Evolutionary conservation across 2,888 invertebrate species (phyloP), one percentile per base, ranked within the genome.

Genomic region (Synanthedon tipuliformis): DNA sequence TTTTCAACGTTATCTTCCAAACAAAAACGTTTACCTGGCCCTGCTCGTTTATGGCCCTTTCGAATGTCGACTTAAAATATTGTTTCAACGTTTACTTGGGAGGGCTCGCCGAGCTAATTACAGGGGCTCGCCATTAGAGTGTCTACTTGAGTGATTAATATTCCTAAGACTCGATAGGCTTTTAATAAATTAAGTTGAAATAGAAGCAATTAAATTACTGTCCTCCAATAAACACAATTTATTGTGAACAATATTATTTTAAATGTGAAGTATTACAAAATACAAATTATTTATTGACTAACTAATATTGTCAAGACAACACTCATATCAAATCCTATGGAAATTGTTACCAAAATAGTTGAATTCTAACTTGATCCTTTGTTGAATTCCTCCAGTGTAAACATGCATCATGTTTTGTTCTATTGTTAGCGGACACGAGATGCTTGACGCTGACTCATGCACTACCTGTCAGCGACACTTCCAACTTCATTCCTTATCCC

Each of bases 381-480:
- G 45, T 45, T 45, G 45, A 5, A 41, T 52, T 45, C 45, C 15
- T 45, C 7, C 15, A 45, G n/a, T 45, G 13, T 15, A 45, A 45
- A 45, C 45, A 45, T 15, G 45, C 45, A 45, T 45, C 45, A 45
- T 45, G 41, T 45, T 45, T 45, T 45, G 45, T 49, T 49, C 49
- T 49, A 49, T 49, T 49, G 49, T 49, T 16, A 49, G 23, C 12
- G 16, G 49, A 7, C 45, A 3, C n/a, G 45, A n/a, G 45, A 45
- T 45, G 45, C 45, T 53, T 55, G 40, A 34, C 63, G 71, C 70
- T 81, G 82, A 82, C 65, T 83, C 81, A 81, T 65, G 67, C 66
- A 61, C 73, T 81, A 83, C 81, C 81, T 85, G 84, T 80, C 78
- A 75, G 66, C 71, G 73, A 73, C 74, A 75, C 69, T 71, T 70